These are phyloP conservation scores for Petrocephalus zakoni DNA, from an alignment of 2,113 vertebrate species.

Conservation along the genomic window DNA sequence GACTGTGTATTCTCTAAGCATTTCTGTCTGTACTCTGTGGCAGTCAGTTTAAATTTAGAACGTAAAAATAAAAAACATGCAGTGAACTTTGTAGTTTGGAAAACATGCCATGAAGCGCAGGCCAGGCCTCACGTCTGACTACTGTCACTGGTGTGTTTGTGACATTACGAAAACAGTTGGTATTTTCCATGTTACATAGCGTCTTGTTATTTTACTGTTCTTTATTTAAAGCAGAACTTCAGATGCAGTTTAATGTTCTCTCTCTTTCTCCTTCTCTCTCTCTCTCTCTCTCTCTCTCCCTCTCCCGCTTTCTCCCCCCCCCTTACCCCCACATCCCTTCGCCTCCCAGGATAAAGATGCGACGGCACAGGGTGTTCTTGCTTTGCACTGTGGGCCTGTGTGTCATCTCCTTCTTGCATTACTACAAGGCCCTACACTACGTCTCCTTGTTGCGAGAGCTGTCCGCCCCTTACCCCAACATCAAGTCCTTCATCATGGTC, in stretches of 20 bases:
- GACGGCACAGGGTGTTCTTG: constrained; percentile 96
- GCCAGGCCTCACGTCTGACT: background rate
- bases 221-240: background rate
- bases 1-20: background rate
- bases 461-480: constrained; percentile 90
- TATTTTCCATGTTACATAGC: background rate
- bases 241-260: background rate
- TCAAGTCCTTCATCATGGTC: constrained; percentile 87
- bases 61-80: background rate
- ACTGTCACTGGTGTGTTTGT: background rate
- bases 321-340: background rate
- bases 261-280: background rate
- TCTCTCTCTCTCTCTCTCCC: background rate
- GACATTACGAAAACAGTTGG: background rate
- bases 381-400: constrained; percentile 98
- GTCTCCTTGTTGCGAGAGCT: constrained; percentile 91
- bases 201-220: background rate
- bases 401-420: constrained; percentile 98
- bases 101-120: too few relatives aligned
- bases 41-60: background rate
- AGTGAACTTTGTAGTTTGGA: background rate
- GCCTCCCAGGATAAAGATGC: constrained; percentile 89
- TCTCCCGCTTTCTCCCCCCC: background rate
- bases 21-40: background rate
- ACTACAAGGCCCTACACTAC: constrained; percentile 97